Evolutionary conservation across 2,888 invertebrate species (phyloP).

Genomic region (Achlya flavicornis): DNA sequence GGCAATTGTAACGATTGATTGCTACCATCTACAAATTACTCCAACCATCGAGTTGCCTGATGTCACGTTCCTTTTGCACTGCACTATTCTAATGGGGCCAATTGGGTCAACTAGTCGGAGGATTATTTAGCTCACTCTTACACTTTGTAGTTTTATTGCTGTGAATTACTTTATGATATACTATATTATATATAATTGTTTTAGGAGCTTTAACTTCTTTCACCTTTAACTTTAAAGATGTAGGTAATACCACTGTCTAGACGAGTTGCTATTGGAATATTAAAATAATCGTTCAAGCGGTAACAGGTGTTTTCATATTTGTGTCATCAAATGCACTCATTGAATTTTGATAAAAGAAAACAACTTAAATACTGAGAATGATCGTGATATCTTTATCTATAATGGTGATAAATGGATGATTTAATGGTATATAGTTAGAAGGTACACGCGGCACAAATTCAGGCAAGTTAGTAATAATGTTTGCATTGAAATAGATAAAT

Average conservation of each 20-base stretch:
- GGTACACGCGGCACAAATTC: background rate
- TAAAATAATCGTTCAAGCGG: no score
- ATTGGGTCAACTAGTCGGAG: conserved; percentile 46
- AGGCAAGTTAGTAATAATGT: background rate
- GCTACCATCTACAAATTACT: conserved; percentile 48
- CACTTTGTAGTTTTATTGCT: background rate
- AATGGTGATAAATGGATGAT: no score
- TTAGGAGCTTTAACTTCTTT: background rate
- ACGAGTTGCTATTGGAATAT: no score
- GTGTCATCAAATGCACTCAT: no score
- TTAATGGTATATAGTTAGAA: background rate
- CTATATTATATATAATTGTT: background rate
- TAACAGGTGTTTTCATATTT: no score
- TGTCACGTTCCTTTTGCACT: conserved; percentile 43
- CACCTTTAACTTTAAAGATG: no score
- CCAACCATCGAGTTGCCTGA: conserved; percentile 34
- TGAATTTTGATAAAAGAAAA: no score
- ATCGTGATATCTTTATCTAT: no score
- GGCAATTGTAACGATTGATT: conserved; percentile 53
- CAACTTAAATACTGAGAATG: no score
- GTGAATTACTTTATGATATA: background rate
- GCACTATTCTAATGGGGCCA: conserved; percentile 39
- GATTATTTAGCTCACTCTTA: conserved; percentile 31
- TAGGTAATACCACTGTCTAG: no score
- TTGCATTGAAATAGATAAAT: no score